These are phyloP conservation scores for Hylomyscus alleni DNA, from an alignment of 2,797 vertebrate species.

Conservation along the genomic window DNA sequence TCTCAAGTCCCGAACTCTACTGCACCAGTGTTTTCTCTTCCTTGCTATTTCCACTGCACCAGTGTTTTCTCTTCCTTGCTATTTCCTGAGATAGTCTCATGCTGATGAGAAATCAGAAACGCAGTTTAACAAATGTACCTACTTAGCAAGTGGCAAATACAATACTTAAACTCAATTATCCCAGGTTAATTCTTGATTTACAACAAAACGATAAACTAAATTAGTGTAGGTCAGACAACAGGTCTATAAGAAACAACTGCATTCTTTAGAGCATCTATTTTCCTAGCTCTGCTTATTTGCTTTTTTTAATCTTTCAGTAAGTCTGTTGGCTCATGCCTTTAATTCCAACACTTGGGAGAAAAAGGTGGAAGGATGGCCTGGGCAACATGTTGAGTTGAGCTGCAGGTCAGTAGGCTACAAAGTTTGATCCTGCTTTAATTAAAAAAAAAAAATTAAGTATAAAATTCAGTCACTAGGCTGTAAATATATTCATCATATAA, in stretches of 20 bases:
- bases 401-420: background rate
- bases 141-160: constrained; percentile 26
- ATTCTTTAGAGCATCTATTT: constrained; percentile 11
- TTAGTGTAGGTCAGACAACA: background rate
- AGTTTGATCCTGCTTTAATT: background rate
- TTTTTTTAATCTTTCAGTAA: constrained; percentile 3
- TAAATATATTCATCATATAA: background rate
- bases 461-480: background rate
- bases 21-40: constrained; percentile 31
- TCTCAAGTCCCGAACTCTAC: constrained; percentile 31
- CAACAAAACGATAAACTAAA: background rate
- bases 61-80: constrained; percentile 37
- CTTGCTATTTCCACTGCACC: background rate
- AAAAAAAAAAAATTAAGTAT: background rate
- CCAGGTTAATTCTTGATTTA: background rate
- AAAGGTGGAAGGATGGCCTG: background rate
- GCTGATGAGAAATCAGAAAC: constrained; percentile 36
- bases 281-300: background rate
- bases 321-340: background rate
- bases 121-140: background rate
- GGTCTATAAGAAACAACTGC: background rate
- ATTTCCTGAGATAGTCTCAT: constrained; percentile 28
- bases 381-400: background rate
- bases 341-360: background rate
- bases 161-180: constrained; percentile 26